Base-by-base conservation (phyloP, 1,140 invertebrate genomes). In the Drosophila watanabei region DNA sequence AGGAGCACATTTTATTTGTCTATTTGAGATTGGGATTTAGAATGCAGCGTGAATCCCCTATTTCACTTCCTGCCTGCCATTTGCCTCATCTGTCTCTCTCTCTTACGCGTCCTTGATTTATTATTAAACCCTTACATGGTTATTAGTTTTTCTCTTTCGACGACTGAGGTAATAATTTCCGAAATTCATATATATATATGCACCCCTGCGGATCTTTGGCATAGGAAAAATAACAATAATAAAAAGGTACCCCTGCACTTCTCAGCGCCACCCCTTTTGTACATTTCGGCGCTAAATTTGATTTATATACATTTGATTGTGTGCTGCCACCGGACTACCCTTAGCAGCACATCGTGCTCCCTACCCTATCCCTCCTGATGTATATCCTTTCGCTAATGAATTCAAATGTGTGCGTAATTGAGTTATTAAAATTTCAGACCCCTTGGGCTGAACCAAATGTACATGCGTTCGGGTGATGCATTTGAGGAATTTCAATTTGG, bases 361-460 rank as follows among this genome's bases (percentile, higher is more conserved):
- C 30, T 39, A 32, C 37, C 28, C 51, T 65, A 52, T 43, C 64
- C 66, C 59, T 62, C 54, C 72, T 32, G 43, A 30, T 39, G 28
- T 70, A 16, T 69, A 68, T 37, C 71, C 78, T 72, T 80, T 72
- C 56, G 79, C 87, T 90, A 90, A 90, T 90, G 87, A 90, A 90
- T 90, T 90, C 87, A 91, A 90, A 90, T 90, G 87, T 91, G 82
- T 91, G 82, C 86, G 82, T 90, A 90, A 90, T 90, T 90, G 86
- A 90, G 86, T 90, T 90, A 90, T 90, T 90, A 90, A 90, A 91
- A 82, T 86, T 91, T 91, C 79, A 90, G 71, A 57, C 63, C 63
- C 75, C 43, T 78, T 66, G 13, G 60, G n/a, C 18, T 18, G 2
- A 46, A 48, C 60, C 46, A 39, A 48, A 32, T 30, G 63, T 14